Base-by-base conservation (phyloP, 2,113 vertebrate genomes). In the Hirundichthys speculiger region DNA sequence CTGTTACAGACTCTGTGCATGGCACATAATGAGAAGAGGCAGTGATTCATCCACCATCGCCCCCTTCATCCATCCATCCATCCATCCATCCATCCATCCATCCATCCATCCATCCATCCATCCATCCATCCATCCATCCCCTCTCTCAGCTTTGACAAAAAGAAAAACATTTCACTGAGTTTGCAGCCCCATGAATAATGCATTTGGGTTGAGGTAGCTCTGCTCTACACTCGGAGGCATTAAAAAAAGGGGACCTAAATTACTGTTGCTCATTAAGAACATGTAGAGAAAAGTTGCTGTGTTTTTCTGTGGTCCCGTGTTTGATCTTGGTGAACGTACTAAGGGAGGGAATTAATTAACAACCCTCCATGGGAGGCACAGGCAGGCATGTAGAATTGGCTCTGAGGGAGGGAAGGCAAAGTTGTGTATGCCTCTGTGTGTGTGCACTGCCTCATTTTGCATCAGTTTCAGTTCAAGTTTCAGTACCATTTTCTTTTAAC, bases 331-430 rank as follows among this genome's bases (percentile, higher is more conserved):
- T 65, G 20, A 79, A 75, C 22, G 64, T 86, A 86, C 86, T 86
- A 88, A 88, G 84, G 86, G 79, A 87, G 78, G 75, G 87, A 88
- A 87, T 89, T 88, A 89, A 89, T 89, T 88, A 91, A 80, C 82
- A 87, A 79, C 22, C 79, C 87, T 87, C 87, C 64, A 73, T 73
- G 88, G 86, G 80, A 84, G 76, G 75, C 66, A 82, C 10, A 80
- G 79, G 83, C 69, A 74, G 75, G 65, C 55, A 78, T 63, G 74
- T 27, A 39, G 77, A 79, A 68, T 48, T 65, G 77, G 78, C 80
- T 86, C 71, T 51, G 74, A 81, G 76, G 82, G 71, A 72, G 58
- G 21, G 56, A n/a, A 66, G 77, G 38, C 43, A 51, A 10, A 24
- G 54, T 46, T 46, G 2, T 66, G 58, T 15, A 18, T 47, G 39